A percentile compares a stretch with the other conserved stretches of the same genome.
Evolutionary conservation across 2,113 vertebrate genomes (phyloP).

Genomic region (Bucco capensis): DNA sequence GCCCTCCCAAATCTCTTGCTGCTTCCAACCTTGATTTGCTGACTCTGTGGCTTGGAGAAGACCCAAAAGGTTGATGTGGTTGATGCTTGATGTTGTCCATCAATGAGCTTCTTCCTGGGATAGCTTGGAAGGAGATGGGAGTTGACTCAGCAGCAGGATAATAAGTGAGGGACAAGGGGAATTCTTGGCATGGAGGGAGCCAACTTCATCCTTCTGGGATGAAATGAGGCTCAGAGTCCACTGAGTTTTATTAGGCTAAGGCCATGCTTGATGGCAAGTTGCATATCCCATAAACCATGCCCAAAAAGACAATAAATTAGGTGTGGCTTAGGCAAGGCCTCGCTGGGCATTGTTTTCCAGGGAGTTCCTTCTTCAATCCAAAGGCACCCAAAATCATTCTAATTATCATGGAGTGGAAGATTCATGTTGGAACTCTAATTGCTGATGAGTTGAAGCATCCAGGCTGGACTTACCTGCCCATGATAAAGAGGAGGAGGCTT

Average conservation of each 20-base stretch:
- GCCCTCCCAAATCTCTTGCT: background rate
- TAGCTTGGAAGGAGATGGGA: background rate
- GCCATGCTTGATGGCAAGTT: background rate
- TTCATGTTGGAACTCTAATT: fast-evolving
- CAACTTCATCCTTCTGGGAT: background rate
- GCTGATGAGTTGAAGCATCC: background rate
- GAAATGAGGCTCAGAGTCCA: no score
- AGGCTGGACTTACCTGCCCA: background rate
- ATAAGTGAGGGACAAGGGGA: no score
- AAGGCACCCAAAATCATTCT: background rate
- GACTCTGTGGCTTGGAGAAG: background rate
- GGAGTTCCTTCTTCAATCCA: background rate
- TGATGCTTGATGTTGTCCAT: background rate
- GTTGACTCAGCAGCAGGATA: background rate
- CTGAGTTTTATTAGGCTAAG: no score
- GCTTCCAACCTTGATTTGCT: background rate
- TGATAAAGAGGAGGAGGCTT: background rate
- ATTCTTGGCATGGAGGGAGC: background rate
- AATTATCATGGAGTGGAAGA: background rate
- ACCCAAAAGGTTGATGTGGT: background rate
- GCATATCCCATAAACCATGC: background rate
- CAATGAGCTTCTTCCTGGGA: background rate
- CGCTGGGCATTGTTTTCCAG: background rate
- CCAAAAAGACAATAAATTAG: background rate
- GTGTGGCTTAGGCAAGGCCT: background rate